Evolutionary conservation across 2,888 invertebrate genomes (phyloP), one percentile per base, ranked within the genome.

Genomic region (Crossocerus cetratus): DNA sequence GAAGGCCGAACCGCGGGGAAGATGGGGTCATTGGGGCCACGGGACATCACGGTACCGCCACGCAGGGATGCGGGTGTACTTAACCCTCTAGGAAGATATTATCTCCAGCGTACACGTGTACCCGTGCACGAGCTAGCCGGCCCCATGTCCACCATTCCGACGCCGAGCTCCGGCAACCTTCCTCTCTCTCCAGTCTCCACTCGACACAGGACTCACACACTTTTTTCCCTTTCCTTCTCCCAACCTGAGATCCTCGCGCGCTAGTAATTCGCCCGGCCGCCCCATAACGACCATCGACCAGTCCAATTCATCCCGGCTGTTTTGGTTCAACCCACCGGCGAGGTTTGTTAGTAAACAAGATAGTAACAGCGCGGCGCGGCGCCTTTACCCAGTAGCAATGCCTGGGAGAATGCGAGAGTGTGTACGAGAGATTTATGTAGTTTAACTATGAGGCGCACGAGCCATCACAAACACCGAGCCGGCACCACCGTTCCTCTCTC

Each of bases 51-150:
- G 72, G 76, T 72, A 62, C 71, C 69, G 78, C 71, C 67, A 72
- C 71, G 72, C 72, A 70, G 73, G 75, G 74, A 80, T 83, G 80
- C 81, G 78, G 81, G 83, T 81, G 80, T 70, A 63, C 76, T 76
- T 74, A 74, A 66, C 71, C 72, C 74, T 72, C 69, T 72, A 70
- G 72, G 71, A 75, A 83, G 83, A 83, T 83, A 76, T 77, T 76
- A 83, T 80, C 69, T 81, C 67, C 71, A 74, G 74, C 80, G 56
- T 72, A 76, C 64, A 74, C 65, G 72, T 67, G 72, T 70, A 74
- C 56, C 54, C 65, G 72, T 65, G 69, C 70, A 69, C 57, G 57
- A 69, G 45, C 57, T 16, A 4, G 49, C 49, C 13, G 55, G 55
- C 61, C 54, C 44, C n/a, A 16, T 65, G 64, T 3, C 16, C 14